Evolutionary conservation across 2,797 vertebrate species (phyloP), one percentile per base, ranked within the genome.

Genomic region (Kryptolebias ocellatus): DNA sequence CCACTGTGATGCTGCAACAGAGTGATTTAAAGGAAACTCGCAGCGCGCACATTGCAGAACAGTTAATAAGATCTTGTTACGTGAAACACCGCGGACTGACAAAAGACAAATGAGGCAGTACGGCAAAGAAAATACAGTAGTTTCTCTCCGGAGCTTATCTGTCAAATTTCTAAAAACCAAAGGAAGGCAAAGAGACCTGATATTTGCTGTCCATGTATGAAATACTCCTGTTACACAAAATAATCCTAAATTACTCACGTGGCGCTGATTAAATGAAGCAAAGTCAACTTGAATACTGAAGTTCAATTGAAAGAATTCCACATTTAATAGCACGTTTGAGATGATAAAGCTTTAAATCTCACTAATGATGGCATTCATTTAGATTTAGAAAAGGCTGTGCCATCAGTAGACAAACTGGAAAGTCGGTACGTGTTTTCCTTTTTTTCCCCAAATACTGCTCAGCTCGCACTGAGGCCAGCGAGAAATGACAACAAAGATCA

Each of bases 1-100:
- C 89, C 81, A 87, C 90, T 92, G 89, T 87, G 85, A 87, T 87
- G 85, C 85, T 84, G 87, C 84, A 90, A 90, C 88, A 86, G 78
- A 83, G 84, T 80, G 76, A 88, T 86, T 89, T 84, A 79, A 86
- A 80, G 66, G 69, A 87, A 89, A 89, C 78, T 86, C 89, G 81
- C 80, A 87, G 86, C 75, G 68, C 17, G 66, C 81, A 84, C 71
- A 72, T 74, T 66, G 61, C 65, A 78, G 79, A 85, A 68, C 42
- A 16, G 83, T 81, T 83, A 85, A 87, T 76, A 84, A 80, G 67
- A 78, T 81, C 67, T 71, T 68, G 67, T 81, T 86, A 53, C 62
- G 82, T 76, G 73, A 83, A 87, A 84, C 47, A 59, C 52, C 18
- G 67, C 2, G 4, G 53, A 78, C 28, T 15, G 34, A 83, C 66